A percentile compares a stretch with the other conserved stretches of the same genome.
These are phyloP conservation scores for Mobula hypostoma DNA, from an alignment of 2,113 vertebrate genomes.

Conservation along the genomic window DNA sequence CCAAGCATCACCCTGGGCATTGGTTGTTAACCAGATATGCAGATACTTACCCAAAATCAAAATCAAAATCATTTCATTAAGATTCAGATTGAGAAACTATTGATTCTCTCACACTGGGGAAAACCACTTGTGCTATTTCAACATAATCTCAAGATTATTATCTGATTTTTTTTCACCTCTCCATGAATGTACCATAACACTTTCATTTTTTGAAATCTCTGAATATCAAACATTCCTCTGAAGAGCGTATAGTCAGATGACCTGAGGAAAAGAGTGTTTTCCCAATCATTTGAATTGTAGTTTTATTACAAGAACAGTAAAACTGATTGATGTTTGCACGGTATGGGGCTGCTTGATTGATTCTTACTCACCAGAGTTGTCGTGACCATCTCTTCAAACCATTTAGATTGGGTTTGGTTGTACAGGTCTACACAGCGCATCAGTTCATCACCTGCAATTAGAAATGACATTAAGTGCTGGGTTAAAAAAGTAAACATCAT, in stretches of 20 bases:
- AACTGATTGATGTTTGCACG: not conserved
- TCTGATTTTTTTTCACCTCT: not conserved
- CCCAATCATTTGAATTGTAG: not conserved
- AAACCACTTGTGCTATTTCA: not conserved
- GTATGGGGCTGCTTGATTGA: not conserved
- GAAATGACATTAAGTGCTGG: not conserved
- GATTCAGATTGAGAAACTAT: not conserved
- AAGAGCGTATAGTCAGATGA: not conserved
- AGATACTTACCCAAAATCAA: not conserved
- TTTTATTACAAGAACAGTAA: not conserved
- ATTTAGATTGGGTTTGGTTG: conserved; percentile 94
- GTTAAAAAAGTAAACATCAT: not conserved
- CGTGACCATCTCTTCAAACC: conserved; percentile 99
- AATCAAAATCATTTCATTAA: not conserved
- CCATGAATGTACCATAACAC: not conserved
- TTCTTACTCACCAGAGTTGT: conserved; percentile 76
- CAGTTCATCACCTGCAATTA: conserved; percentile 81
- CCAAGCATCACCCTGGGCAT: not conserved
- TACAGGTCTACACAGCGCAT: conserved; percentile 96
- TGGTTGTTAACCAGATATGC: not conserved
- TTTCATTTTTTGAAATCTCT: not conserved
- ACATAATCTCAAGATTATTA: not conserved
- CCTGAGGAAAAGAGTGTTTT: not conserved
- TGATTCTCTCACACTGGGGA: not conserved
- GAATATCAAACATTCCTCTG: not conserved